Base-by-base conservation (phyloP, 2,797 vertebrate genomes). In the Decapterus maruadsi region DNA sequence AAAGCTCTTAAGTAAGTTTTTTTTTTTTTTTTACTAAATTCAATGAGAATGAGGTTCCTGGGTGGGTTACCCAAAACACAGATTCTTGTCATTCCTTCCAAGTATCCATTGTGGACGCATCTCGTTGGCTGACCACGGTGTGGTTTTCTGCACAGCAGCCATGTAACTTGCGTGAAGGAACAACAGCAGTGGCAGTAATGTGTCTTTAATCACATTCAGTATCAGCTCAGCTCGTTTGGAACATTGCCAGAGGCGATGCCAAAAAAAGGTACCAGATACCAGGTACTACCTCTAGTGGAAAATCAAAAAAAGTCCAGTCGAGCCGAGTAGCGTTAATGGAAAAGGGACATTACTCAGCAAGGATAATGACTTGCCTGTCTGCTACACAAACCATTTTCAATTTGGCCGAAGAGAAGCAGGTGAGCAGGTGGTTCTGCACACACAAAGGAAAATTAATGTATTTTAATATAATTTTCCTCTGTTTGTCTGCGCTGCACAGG, bases 401-500 rank as follows among this genome's bases (percentile, higher is more conserved):
- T 19, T 13, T 5, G 9, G 8, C n/a, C 59, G 4, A 64, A 54
- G 16, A 17, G 17, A 46, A 26, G 63, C 46, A 7, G 13, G 19
- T 40, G 34, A 16, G 19, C 17, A 5, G 29, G 10, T 48, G 17
- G n/a, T n/a, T 14, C n/a, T 19, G 40, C 26, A 31, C 11, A n/a
- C 12, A 22, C 26, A 67, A 38, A 20, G 22, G 65, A 29, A 4
- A 16, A 53, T 3, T 6, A 38, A 29, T 62, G 19, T 13, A 13
- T 11, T 53, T 48, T 43, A 54, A 36, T 36, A 5, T 54, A 13
- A 16, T 59, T 26, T 48, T 42, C 9, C 60, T 7, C 31, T 51
- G 72, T 66, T 31, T 57, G 0, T 65, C 22, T 72, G 31, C 5
- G 82, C 22, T 81, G 5, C 36, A 0, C 87, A 96, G 96, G 94